phyloP scores from a whole-genome alignment of 2,888 invertebrate species.

The Cosmia pyralina region DNA sequence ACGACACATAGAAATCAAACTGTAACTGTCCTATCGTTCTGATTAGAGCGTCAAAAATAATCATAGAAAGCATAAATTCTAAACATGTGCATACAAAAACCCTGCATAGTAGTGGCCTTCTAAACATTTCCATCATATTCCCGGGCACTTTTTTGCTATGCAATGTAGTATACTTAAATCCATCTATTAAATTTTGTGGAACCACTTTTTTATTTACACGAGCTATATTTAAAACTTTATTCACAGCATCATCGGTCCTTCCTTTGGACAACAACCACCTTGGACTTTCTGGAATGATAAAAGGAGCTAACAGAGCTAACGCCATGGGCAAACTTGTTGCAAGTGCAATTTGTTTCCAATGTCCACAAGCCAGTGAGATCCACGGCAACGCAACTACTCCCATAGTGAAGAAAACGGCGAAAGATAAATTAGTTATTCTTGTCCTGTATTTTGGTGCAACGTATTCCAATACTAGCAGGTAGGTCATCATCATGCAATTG shows the following conservation, averaged over 20 bases:
- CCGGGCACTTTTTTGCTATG: constrained; percentile 55
- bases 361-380: constrained; percentile 78
- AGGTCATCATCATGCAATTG: constrained; percentile 82
- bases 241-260: constrained; percentile 75
- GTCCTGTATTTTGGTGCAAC: constrained; percentile 81
- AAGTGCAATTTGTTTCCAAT: constrained; percentile 79
- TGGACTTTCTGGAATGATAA: constrained; percentile 82
- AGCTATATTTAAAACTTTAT: constrained; percentile 74
- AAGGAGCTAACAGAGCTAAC: constrained; percentile 73
- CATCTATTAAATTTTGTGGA: constrained; percentile 71
- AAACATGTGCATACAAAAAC: constrained; percentile 76
- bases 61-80: constrained; percentile 74
- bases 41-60: constrained; percentile 79
- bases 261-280: constrained; percentile 81
- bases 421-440: constrained; percentile 78
- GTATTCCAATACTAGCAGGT: constrained; percentile 79
- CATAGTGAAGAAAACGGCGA: constrained; percentile 76
- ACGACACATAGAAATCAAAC: constrained; percentile 82
- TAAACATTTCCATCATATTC: constrained; percentile 73
- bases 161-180: constrained; percentile 69
- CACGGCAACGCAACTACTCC: constrained; percentile 76
- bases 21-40: constrained; percentile 77
- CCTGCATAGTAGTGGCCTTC: constrained; percentile 72
- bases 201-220: constrained; percentile 76
- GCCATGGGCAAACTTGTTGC: constrained; percentile 79